A percentile compares a stretch with the other conserved stretches of the same genome.
phyloP scores from a whole-genome alignment of 2,797 vertebrate genomes.

The Silurus lanzhouensis region DNA sequence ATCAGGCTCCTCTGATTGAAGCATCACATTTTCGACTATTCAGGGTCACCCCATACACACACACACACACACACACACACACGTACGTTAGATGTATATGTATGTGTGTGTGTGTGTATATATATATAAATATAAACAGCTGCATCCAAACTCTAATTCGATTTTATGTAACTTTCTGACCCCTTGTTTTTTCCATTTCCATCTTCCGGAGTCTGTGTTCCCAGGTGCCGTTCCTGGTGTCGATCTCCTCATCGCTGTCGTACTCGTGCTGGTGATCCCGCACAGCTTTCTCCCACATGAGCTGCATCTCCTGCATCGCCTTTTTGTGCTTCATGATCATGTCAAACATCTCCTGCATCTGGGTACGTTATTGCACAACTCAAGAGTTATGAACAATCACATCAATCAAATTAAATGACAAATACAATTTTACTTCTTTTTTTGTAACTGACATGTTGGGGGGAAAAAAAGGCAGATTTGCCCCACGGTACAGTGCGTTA shows the following conservation, averaged over 20 bases:
- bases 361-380: background rate
- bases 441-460: too few relatives aligned
- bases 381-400: background rate
- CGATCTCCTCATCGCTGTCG: conserved; percentile 96
- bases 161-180: conserved; percentile 61
- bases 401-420: too few relatives aligned
- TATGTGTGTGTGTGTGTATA: too few relatives aligned
- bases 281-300: conserved; percentile 93
- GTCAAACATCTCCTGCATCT: conserved; percentile 99
- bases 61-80: too few relatives aligned
- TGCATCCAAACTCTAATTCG: background rate
- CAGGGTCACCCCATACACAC: too few relatives aligned
- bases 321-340: conserved; percentile 98
- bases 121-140: too few relatives aligned
- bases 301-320: conserved; percentile 96
- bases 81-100: too few relatives aligned
- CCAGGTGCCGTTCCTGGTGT: conserved; percentile 88
- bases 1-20: too few relatives aligned
- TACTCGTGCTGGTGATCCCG: conserved; percentile 95
- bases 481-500: too few relatives aligned
- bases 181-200: conserved; percentile 99
- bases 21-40: too few relatives aligned
- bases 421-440: too few relatives aligned
- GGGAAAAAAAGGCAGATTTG: background rate
- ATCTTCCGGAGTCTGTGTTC: conserved; percentile 92